These are phyloP conservation scores for Malurus cyaneus DNA, from an alignment of 2,113 vertebrate genomes.

Conservation along the genomic window DNA sequence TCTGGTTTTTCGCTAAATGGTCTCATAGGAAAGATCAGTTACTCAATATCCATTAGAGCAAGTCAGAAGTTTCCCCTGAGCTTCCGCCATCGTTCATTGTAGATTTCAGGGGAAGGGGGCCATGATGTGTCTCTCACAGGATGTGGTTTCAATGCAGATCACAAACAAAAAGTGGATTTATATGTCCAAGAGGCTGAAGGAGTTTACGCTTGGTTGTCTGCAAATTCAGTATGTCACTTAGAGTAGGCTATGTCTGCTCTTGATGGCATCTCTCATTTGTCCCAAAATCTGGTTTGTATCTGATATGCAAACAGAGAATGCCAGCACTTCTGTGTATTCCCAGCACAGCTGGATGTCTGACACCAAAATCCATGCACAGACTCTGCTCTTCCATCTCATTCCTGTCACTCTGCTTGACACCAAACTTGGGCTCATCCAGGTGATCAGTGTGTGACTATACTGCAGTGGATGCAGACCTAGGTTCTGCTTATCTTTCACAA, in stretches of 20 bases:
- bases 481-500: not conserved
- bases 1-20: conserved; percentile 3
- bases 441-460: not conserved
- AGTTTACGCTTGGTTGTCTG: not conserved
- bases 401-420: not conserved
- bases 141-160: not conserved
- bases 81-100: not conserved
- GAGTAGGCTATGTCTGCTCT: not conserved
- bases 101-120: not conserved
- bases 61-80: not conserved
- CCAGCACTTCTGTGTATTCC: not conserved
- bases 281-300: not conserved
- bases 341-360: not conserved
- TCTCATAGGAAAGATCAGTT: not conserved
- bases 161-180: not conserved
- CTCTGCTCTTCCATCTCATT: not conserved
- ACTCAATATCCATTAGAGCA: not conserved
- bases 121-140: not conserved
- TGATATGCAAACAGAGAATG: not conserved
- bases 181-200: not conserved
- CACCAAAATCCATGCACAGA: not conserved
- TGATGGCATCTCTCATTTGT: not conserved
- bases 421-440: not conserved
- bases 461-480: not conserved
- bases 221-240: not conserved